Conservation (phyloP, 2,113 vertebrate species). For the Sphyrna mokarran region DNA sequence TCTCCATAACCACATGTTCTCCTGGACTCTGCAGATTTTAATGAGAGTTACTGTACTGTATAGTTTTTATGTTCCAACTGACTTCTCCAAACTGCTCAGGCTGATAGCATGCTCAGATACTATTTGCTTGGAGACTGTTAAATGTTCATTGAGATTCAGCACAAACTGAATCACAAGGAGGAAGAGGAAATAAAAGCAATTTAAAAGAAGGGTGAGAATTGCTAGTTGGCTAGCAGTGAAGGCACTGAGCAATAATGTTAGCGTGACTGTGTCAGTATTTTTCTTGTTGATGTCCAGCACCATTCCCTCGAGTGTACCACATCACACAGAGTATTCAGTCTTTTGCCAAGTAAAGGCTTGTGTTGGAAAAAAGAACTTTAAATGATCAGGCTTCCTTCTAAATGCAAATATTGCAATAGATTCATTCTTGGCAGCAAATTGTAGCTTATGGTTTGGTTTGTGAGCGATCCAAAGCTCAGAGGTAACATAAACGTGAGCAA, state of each 20-base stretch:
- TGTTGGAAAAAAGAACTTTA: not conserved
- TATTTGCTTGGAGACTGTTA: not conserved
- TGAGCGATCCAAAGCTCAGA: not conserved
- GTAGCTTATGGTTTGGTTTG: not conserved
- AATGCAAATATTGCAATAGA: not conserved
- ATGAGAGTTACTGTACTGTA: constrained; percentile 29
- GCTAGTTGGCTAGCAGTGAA: not conserved
- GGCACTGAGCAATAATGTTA: constrained; percentile 10
- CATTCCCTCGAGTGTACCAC: constrained; percentile 11
- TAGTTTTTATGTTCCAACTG: constrained; percentile 1
- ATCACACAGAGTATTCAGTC: not conserved
- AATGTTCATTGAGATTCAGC: constrained; percentile 28
- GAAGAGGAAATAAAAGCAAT: constrained; percentile 7
- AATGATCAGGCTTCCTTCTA: not conserved
- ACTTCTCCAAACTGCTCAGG: constrained; percentile 23
- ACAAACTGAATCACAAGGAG: constrained; percentile 6
- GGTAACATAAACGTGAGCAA: not conserved
- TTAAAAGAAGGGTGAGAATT: constrained; percentile 11
- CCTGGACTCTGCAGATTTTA: constrained; percentile 14
- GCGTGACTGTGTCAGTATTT: constrained; percentile 24
- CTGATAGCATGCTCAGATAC: not conserved
- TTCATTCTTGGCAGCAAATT: not conserved
- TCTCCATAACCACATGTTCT: not conserved
- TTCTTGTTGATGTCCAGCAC: constrained; percentile 19
- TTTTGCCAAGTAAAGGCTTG: constrained; percentile 17